These are phyloP conservation scores for Smutsia temminckii DNA, from an alignment of 2,797 vertebrate genomes.

Conservation along the genomic window DNA sequence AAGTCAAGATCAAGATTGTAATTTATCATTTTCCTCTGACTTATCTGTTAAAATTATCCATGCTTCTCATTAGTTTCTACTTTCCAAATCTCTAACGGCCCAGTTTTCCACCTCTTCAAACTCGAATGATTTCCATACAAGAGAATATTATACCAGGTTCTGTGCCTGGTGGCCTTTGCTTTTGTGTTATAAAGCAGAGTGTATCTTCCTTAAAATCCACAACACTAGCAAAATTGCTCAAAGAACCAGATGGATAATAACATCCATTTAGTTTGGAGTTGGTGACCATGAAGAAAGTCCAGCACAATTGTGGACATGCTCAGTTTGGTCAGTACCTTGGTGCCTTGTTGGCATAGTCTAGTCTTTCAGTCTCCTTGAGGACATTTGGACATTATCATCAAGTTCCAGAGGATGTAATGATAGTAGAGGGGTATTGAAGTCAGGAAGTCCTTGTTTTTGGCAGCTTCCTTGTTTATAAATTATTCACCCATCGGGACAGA, in stretches of 20 bases:
- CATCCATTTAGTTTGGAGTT: neutral
- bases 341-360: neutral
- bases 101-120: neutral
- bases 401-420: neutral
- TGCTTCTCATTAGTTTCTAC: conserved; percentile 1
- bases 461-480: conserved; percentile 4
- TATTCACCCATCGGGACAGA: conserved; percentile 22
- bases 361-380: neutral
- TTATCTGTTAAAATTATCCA: neutral
- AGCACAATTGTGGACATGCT: neutral
- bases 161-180: neutral
- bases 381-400: neutral
- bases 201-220: conserved; percentile 13
- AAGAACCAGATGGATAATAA: neutral
- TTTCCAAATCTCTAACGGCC: neutral
- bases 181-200: neutral
- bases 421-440: neutral
- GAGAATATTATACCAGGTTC: neutral
- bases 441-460: neutral
- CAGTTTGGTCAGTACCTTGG: neutral
- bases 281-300: neutral
- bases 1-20: neutral
- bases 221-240: neutral
- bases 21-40: neutral
- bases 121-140: neutral